A percentile compares a stretch with the other conserved stretches of the same genome.
These are phyloP conservation scores for Temnothorax ravouxi DNA, from an alignment of 2,888 invertebrate genomes.

Conservation along the genomic window DNA sequence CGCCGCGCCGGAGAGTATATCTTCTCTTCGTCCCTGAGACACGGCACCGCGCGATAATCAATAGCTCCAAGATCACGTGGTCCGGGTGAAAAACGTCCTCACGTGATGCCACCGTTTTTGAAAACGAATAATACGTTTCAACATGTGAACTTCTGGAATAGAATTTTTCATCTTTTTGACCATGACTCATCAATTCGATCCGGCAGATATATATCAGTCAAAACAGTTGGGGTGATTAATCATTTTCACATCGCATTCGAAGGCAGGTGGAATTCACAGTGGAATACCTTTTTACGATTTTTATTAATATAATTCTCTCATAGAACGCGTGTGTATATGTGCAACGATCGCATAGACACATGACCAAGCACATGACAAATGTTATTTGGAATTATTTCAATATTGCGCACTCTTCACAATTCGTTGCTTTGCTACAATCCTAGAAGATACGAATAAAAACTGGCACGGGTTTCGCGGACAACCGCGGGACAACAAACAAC, in stretches of 20 bases:
- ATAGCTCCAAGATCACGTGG: constrained; percentile 8
- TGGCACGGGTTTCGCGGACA: neutral
- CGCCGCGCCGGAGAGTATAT: neutral
- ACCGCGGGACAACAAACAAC: neutral
- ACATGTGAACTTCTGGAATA: neutral
- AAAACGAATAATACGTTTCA: neutral
- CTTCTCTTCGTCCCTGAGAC: no score
- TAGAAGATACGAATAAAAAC: neutral
- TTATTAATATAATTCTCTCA: neutral
- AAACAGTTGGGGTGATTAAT: neutral
- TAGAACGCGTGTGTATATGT: neutral
- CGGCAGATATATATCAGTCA: neutral
- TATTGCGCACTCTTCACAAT: neutral
- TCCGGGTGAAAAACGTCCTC: neutral
- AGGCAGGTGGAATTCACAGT: neutral
- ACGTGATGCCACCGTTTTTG: neutral
- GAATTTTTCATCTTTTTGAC: neutral
- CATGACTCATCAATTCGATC: neutral
- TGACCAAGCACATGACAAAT: no score
- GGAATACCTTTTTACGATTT: neutral
- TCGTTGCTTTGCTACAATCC: neutral
- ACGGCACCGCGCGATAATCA: constrained; percentile 7
- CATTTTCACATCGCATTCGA: neutral
- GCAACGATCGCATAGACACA: neutral
- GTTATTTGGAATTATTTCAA: neutral